Base-by-base conservation (phyloP, 2,113 vertebrate genomes). In the Otocyon megalotis region DNA sequence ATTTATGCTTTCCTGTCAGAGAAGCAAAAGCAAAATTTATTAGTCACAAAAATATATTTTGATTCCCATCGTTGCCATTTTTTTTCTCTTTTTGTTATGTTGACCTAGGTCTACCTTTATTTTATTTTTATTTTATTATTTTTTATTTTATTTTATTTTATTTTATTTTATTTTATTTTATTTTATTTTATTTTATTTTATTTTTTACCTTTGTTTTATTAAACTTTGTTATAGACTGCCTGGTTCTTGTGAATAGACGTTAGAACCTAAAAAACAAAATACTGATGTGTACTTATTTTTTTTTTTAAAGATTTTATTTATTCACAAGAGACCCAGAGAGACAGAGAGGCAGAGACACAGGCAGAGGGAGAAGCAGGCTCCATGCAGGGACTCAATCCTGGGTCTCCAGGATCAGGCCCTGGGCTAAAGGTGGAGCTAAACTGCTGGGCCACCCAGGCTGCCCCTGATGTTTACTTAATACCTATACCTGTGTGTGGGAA, bases 201-300 rank as follows among this genome's bases (percentile, higher is more conserved):
- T 43, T 7, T 43, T 43, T 43, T 89, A 16, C 69, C 26, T 92
- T 32, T 69, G 37, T 94, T 95, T 96, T 76, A 56, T 84, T 92
- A 43, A 56, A 56, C 71, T 69, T 79, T 72, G 28, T 81, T 88
- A n/a, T 19, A 48, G 17, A 24, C 54, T 96, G 20, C 32, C 50
- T 35, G 35, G 56, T 80, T 62, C 24, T 82, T 95, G 20, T 86
- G 62, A 63, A 22, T 76, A 90, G 76, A 77, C 5, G 4, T 85
- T 79, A 94, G 69, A 95, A 81, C n/a, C 58, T 58, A 67, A 94
- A 91, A 92, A 84, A 65, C 32, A 71, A 76, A 90, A 90, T 48
- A 43, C 17, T 65, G 32, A 54, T 91, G 11, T 81, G 93, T 93
- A 65, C 7, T 28, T 86, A 72, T 43, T 43, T 43, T 43, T 43